Evolutionary conservation across 2,797 vertebrate genomes (phyloP).

Genomic region (Scomberomorus guttatus): DNA sequence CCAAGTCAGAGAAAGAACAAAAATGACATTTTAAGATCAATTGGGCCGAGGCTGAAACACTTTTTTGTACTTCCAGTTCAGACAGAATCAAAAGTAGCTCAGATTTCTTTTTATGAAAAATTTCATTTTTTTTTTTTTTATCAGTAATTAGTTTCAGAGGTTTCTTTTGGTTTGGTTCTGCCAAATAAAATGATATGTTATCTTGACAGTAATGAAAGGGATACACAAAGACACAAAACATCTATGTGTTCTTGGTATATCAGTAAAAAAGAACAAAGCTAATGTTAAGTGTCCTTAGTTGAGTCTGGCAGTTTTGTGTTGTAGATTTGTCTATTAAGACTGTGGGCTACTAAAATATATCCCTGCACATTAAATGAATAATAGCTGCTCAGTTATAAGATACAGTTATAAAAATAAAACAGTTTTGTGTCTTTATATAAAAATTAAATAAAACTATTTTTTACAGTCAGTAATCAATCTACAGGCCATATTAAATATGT

Average conservation of each 20-base stretch:
- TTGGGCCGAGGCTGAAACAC: background rate
- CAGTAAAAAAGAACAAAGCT: too few species aligned
- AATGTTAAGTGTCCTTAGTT: too few species aligned
- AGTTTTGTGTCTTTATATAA: background rate
- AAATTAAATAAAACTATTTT: too few species aligned
- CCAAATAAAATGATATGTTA: too few species aligned
- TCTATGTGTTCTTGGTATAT: too few species aligned
- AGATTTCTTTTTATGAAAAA: background rate
- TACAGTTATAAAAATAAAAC: too few species aligned
- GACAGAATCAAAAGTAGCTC: background rate
- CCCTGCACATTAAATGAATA: background rate
- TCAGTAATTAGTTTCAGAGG: background rate
- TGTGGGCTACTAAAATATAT: background rate
- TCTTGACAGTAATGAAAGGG: background rate
- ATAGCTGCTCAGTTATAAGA: too few species aligned
- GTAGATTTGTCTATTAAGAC: background rate
- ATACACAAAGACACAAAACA: too few species aligned
- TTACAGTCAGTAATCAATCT: background rate
- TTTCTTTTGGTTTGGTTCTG: too few species aligned
- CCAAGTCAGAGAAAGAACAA: background rate
- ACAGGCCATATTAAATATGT: background rate
- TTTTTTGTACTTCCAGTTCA: background rate
- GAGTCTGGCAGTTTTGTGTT: background rate
- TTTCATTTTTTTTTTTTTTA: background rate
- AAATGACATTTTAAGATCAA: slow-evolving; percentile 3